Conservation (phyloP, 2,113 vertebrate genomes). For the Arizona elegans region DNA sequence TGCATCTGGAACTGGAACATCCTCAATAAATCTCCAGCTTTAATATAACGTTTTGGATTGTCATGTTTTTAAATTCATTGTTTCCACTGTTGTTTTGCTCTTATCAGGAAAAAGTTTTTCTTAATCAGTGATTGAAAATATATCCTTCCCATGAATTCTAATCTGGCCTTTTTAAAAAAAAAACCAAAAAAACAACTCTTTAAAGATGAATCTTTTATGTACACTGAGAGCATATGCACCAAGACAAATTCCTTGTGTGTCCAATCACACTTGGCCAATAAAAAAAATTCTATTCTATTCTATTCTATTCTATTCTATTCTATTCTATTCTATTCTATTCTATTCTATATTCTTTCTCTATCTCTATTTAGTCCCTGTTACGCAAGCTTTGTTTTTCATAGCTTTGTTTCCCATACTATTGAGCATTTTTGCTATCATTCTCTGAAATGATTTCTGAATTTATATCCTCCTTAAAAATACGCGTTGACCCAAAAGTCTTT, state of each 20-base stretch:
- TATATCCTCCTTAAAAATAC: background rate
- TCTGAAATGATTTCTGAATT: background rate
- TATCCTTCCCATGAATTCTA: background rate
- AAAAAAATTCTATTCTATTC: too few relatives aligned
- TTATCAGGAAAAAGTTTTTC: background rate
- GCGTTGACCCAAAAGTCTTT: too few relatives aligned
- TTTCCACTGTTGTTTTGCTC: background rate
- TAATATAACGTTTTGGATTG: background rate
- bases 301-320: too few relatives aligned
- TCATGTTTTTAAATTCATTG: background rate
- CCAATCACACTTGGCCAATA: too few relatives aligned
- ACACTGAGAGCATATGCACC: too few relatives aligned
- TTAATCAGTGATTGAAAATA: background rate
- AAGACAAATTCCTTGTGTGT: too few relatives aligned
- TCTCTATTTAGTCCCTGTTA: background rate
- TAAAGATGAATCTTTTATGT: background rate
- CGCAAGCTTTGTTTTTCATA: background rate
- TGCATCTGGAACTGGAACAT: background rate
- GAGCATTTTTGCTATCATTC: background rate
- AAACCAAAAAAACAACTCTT: background rate
- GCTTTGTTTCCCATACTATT: background rate
- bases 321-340: too few relatives aligned
- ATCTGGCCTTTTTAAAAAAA: background rate
- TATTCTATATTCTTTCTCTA: background rate
- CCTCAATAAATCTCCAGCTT: background rate